phyloP scores from a whole-genome alignment of 2,797 vertebrate species.

The Neomorphus geoffroyi region DNA sequence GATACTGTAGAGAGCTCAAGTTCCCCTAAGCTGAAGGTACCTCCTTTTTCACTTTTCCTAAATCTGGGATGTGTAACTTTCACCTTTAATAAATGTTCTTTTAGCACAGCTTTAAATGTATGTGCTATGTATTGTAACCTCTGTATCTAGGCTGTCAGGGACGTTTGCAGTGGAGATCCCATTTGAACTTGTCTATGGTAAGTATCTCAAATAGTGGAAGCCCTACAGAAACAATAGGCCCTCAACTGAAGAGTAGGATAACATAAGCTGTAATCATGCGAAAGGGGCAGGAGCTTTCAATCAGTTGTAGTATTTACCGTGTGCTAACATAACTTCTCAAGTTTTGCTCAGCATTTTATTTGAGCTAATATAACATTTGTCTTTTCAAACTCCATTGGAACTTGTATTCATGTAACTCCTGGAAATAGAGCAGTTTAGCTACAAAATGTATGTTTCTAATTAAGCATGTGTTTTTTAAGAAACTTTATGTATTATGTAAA shows the following conservation, averaged over 20 bases:
- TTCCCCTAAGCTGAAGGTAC: background rate
- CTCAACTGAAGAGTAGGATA: background rate
- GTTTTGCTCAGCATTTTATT: background rate
- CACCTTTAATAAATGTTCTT: background rate
- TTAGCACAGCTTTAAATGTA: background rate
- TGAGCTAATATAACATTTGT: background rate
- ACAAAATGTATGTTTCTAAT: background rate
- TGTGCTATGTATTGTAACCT: background rate
- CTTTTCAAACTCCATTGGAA: background rate
- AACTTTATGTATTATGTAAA: background rate
- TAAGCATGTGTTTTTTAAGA: too few species aligned
- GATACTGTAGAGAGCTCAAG: background rate
- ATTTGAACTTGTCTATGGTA: background rate
- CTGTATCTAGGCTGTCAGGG: background rate
- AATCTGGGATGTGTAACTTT: background rate
- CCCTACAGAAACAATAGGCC: background rate
- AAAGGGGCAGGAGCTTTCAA: background rate
- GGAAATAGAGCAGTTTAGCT: background rate
- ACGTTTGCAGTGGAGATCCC: background rate
- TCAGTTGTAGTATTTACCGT: background rate
- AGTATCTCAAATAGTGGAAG: background rate
- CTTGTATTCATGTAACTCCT: background rate
- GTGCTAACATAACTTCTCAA: background rate
- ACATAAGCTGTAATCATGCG: background rate
- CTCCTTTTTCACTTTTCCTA: background rate